Conservation (phyloP, 1,140 invertebrate genomes). For the Habropoda laboriosa region DNA sequence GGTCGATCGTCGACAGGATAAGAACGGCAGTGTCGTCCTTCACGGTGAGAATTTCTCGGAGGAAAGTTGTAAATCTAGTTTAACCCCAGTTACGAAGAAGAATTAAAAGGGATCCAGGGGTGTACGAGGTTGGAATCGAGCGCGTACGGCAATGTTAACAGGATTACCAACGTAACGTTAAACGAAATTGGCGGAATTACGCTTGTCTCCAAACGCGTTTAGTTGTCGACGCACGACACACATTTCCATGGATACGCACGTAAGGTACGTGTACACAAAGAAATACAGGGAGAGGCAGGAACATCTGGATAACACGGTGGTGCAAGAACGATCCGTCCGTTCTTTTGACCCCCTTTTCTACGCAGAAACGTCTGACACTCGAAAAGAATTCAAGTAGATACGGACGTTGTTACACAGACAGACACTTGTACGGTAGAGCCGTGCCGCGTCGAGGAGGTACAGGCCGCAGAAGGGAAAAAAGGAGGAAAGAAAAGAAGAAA, state of each 20-base stretch:
- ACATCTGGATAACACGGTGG: not conserved
- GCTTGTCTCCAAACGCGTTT: not conserved
- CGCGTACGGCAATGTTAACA: not conserved
- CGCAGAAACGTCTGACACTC: slow-evolving; percentile 19
- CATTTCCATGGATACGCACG: too few relatives aligned
- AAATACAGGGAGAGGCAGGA: not conserved
- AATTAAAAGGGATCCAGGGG: not conserved
- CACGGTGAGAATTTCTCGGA: slow-evolving; percentile 45
- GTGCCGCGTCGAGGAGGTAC: not conserved
- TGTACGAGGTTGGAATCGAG: too few relatives aligned
- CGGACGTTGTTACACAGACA: slow-evolving; percentile 37
- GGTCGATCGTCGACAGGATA: slow-evolving; percentile 36
- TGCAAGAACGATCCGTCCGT: not conserved
- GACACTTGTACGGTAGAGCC: not conserved
- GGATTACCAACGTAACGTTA: not conserved
- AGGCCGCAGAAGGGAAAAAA: too few relatives aligned
- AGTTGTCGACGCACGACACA: not conserved
- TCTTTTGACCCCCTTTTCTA: slow-evolving; percentile 2
- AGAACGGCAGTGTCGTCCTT: too few relatives aligned
- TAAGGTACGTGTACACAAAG: not conserved
- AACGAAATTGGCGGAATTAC: slow-evolving; percentile 1
- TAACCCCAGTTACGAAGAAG: not conserved
- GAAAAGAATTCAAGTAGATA: slow-evolving; percentile 36
- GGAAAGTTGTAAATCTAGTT: slow-evolving; percentile 35
- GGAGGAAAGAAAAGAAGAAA: too few relatives aligned